phyloP scores from a whole-genome alignment of 64 coral and sea anemone genomes.

The Montipora foliosa region DNA sequence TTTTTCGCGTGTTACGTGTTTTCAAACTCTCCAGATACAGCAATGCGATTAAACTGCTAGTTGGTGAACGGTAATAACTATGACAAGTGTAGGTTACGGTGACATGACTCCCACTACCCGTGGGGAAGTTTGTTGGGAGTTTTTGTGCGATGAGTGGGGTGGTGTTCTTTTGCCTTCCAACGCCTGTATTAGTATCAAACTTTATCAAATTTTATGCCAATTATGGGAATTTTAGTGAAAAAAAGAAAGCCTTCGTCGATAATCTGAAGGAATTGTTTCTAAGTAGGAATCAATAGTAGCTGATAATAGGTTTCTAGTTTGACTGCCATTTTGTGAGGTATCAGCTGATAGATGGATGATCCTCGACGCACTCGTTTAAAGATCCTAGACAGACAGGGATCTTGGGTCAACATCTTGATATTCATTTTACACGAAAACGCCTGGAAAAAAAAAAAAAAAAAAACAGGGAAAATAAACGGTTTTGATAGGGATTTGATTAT shows the following conservation, averaged over 20 bases:
- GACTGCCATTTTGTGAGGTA: too few species aligned
- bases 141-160: conserved; percentile 88
- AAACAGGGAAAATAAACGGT: too few species aligned
- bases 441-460: too few species aligned
- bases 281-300: neutral
- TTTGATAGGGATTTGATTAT: too few species aligned
- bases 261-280: conserved; percentile 39
- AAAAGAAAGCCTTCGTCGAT: conserved; percentile 19
- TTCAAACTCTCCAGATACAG: conserved; percentile 94
- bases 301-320: too few species aligned
- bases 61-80: conserved; percentile 93
- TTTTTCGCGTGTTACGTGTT: conserved; percentile 86
- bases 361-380: too few species aligned
- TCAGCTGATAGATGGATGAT: too few species aligned
- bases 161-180: conserved; percentile 88
- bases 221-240: conserved; percentile 1
- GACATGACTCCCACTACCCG: conserved; percentile 77
- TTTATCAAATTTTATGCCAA: conserved; percentile 55
- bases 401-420: too few species aligned
- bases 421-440: too few species aligned
- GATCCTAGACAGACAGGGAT: too few species aligned
- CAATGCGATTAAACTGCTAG: conserved; percentile 74
- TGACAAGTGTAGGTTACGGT: conserved; percentile 92
- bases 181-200: conserved; percentile 86
- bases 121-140: conserved; percentile 78